A percentile compares a stretch with the other conserved stretches of the same genome.
phyloP scores from a whole-genome alignment of 2,113 vertebrate genomes.

The Glaucomys volans region DNA sequence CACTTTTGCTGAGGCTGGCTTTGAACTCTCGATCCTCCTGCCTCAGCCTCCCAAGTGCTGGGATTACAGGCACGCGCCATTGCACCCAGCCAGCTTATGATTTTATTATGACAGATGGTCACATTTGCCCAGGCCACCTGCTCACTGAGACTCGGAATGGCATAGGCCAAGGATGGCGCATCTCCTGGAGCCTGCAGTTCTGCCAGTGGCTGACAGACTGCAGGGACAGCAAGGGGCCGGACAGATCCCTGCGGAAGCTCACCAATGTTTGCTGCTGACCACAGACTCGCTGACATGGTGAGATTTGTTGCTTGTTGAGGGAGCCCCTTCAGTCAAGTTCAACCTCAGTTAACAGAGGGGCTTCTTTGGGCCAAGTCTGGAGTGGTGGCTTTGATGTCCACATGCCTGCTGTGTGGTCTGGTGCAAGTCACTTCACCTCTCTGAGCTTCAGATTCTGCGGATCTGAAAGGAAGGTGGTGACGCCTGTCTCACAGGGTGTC shows the following conservation, averaged over 20 bases:
- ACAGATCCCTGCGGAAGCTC: fast-evolving
- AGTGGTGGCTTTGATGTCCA: neutral
- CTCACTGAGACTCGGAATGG: neutral
- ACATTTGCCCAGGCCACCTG: neutral
- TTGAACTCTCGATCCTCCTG: too few relatives aligned
- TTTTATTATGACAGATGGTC: neutral
- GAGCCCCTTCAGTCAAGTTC: neutral
- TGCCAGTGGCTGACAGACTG: neutral
- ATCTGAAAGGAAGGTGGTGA: neutral
- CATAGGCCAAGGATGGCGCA: neutral
- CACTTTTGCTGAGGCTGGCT: too few relatives aligned
- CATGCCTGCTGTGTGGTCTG: neutral
- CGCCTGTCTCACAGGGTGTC: neutral
- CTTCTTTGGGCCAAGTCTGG: neutral
- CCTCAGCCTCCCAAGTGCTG: too few relatives aligned
- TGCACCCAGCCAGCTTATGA: too few relatives aligned
- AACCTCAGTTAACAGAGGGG: neutral
- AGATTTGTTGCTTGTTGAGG: neutral
- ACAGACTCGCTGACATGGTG: neutral
- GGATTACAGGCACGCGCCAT: too few relatives aligned
- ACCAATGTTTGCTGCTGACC: neutral
- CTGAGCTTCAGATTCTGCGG: neutral
- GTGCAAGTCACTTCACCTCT: neutral
- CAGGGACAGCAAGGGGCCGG: neutral
- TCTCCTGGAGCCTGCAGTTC: neutral